Evolutionary conservation across 2,113 vertebrate species (phyloP).

Genomic region (Corydoras maculifer): DNA sequence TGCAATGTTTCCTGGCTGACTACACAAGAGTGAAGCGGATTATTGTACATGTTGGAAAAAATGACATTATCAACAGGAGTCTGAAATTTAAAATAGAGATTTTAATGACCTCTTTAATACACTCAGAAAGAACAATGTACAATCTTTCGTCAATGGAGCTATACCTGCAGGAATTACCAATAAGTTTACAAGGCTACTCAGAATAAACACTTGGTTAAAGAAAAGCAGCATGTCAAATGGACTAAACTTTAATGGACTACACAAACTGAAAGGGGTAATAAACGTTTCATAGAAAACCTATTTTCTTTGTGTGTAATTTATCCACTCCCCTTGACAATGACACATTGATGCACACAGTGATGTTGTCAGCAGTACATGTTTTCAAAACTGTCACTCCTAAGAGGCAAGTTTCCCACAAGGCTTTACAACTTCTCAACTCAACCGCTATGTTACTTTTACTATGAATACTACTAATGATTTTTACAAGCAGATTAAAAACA

Average conservation of each 20-base stretch:
- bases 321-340: too few species aligned
- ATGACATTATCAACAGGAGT: not conserved
- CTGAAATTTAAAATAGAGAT: not conserved
- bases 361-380: too few species aligned
- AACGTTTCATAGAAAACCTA: too few species aligned
- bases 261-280: too few species aligned
- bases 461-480: too few species aligned
- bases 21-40: not conserved
- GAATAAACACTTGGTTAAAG: not conserved
- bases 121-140: not conserved
- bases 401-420: too few species aligned
- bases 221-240: not conserved
- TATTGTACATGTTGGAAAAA: not conserved
- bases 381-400: too few species aligned
- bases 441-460: too few species aligned
- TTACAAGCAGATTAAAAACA: too few species aligned
- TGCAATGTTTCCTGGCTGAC: not conserved
- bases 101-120: not conserved
- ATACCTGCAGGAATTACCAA: not conserved
- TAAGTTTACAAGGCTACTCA: not conserved
- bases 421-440: too few species aligned
- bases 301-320: too few species aligned
- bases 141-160: not conserved
- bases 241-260: constrained; percentile 1
- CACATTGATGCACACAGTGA: too few species aligned